Evolutionary conservation across 1,140 invertebrate genomes (phyloP), one percentile per base, ranked within the genome.

Genomic region (Solenopsis fugax): DNA sequence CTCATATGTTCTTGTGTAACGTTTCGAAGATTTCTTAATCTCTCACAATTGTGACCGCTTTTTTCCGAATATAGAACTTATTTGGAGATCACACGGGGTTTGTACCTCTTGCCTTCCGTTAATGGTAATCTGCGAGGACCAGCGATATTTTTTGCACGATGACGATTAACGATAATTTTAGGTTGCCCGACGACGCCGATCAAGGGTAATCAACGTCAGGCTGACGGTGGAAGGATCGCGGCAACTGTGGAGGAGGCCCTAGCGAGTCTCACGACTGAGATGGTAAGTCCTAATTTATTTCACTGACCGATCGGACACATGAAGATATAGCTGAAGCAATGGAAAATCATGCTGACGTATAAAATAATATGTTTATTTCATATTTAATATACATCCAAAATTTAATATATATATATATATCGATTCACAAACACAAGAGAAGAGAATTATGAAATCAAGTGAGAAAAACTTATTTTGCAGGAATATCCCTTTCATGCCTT

Each of bases 201-300:
- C 85, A 94, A 95, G 87, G 93, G 93, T 45, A 93, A 88, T 86
- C 93, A 94, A 34, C 92, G 91, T 91, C 72, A 91, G 16, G 92
- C 94, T 80, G 93, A 93, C 60, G 92, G 93, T 21, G 93, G 92
- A 87, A 93, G 92, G 88, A 92, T 95, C 58, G 91, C 92, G 24
- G 93, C 96, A 86, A 96, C 96, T 50, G 96, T 97, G 88, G 96
- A 97, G 93, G 96, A 97, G 92, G 96, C 97, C 89, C 96, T 97
- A 90, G 97, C 97, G 94, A 97, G 97, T 95, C 96, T 98, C 92
- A 97, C 97, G 87, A 97, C 96, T 80, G 97, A 97, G 96, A 97
- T 97, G 97, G 97, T 98, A 96, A 97, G 97, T 95, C 87, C 21
- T 69, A 52, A 85, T 67, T 62, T 45, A 58, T 86, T 86, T 65